A percentile compares a stretch with the other conserved stretches of the same genome.
phyloP scores from a whole-genome alignment of 2,888 invertebrate genomes.

The Lobophora halterata region DNA sequence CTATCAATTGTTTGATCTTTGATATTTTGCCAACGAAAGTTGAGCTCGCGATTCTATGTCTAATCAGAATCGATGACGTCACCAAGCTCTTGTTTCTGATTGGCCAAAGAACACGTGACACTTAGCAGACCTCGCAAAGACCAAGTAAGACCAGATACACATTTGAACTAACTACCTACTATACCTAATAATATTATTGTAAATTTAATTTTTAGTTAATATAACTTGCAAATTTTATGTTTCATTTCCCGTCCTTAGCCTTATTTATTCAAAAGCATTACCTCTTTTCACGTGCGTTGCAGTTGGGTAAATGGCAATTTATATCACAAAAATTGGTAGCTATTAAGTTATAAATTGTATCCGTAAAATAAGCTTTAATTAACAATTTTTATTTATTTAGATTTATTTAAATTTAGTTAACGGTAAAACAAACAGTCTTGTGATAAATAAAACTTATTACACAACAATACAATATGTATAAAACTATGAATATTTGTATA shows the following conservation, averaged over 20 bases:
- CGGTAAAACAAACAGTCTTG: constrained; percentile 71
- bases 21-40: constrained; percentile 12
- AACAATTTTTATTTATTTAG: constrained; percentile 62
- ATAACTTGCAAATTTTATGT: background rate
- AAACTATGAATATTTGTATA: too few relatives aligned
- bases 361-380: constrained; percentile 67
- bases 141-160: constrained; percentile 36
- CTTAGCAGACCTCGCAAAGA: constrained; percentile 34
- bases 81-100: constrained; percentile 26
- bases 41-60: constrained; percentile 10
- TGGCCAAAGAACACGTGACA: constrained; percentile 31
- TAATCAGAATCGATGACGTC: constrained; percentile 27
- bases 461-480: constrained; percentile 39
- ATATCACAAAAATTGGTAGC: constrained; percentile 20
- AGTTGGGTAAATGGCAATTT: constrained; percentile 15
- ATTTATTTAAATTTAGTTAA: constrained; percentile 45
- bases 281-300: constrained; percentile 7
- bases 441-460: constrained; percentile 65
- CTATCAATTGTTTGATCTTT: constrained; percentile 26
- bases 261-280: constrained; percentile 5
- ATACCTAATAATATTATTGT: constrained; percentile 13
- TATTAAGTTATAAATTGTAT: constrained; percentile 24
- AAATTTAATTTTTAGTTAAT: constrained; percentile 3
- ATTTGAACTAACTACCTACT: constrained; percentile 26
- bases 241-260: constrained; percentile 16